Conservation (phyloP, 2,113 vertebrate species). For the Columba janthina region DNA sequence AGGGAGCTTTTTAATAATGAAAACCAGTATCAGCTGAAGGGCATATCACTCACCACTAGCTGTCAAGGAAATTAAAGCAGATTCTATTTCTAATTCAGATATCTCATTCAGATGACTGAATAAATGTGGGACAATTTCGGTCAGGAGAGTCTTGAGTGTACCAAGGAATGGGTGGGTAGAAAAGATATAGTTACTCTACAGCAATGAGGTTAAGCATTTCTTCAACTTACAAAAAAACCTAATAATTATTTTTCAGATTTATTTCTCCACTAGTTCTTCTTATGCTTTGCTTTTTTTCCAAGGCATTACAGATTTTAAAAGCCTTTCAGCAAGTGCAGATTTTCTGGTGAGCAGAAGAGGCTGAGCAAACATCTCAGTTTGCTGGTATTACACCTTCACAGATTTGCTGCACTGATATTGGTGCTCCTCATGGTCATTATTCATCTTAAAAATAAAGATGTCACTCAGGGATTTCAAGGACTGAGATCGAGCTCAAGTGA, state of each 20-base stretch:
- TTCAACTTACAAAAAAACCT: not conserved
- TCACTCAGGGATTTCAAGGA: not conserved
- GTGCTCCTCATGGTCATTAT: not conserved
- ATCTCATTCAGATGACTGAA: not conserved
- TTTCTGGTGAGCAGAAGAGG: not conserved
- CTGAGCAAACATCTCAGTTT: not conserved
- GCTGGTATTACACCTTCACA: not conserved
- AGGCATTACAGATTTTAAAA: not conserved
- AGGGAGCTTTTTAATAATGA: not conserved
- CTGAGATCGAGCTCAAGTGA: not conserved
- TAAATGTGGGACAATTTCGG: not conserved
- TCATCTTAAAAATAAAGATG: not conserved
- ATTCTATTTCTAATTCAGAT: not conserved
- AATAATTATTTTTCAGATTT: not conserved
- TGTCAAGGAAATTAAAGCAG: not conserved
- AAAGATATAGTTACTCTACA: not conserved
- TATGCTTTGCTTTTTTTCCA: not conserved
- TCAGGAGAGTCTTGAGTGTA: not conserved
- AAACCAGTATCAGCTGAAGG: not conserved
- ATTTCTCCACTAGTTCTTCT: not conserved
- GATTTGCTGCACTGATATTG: not conserved
- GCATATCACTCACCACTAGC: not conserved
- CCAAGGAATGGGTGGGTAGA: not conserved
- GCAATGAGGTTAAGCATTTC: not conserved
- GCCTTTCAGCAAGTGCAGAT: not conserved